Conservation (phyloP, 37 sponge, comb jelly and placozoan genomes). For the Mnemiopsis leidyi region DNA sequence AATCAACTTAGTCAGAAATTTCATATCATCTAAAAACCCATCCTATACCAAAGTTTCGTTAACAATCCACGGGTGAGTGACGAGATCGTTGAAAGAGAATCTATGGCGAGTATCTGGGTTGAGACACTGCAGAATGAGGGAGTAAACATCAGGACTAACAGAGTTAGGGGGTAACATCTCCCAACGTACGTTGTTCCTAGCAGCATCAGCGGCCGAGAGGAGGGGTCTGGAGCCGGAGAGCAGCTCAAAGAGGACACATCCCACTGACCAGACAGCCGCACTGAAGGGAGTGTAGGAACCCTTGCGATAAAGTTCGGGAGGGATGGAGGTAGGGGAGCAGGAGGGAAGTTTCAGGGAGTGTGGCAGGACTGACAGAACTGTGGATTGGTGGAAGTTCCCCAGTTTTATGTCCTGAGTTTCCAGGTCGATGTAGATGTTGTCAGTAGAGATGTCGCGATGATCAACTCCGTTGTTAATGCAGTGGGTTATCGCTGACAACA, state of each 20-base stretch:
- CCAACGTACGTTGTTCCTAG: conserved; percentile 6
- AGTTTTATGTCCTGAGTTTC: not conserved
- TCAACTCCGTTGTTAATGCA: conserved; percentile 9
- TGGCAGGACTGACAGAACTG: not conserved
- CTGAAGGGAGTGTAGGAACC: not conserved
- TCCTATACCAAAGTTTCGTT: not conserved
- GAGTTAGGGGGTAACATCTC: not conserved
- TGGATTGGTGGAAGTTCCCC: conserved; percentile 29
- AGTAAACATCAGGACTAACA: not conserved
- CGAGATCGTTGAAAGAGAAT: not conserved
- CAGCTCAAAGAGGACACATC: conserved; percentile 4
- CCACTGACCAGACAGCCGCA: conserved; percentile 22
- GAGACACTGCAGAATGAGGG: conserved; percentile 2
- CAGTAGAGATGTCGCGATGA: conserved; percentile 10
- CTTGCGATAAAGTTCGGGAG: conserved; percentile 20
- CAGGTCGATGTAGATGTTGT: not conserved
- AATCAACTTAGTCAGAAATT: not conserved
- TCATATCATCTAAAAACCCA: not conserved
- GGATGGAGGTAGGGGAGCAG: conserved; percentile 10
- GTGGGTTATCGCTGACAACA: not conserved
- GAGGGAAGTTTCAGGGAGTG: conserved; percentile 6
- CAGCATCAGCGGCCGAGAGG: not conserved
- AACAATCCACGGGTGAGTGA: not conserved
- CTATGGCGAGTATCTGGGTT: not conserved
- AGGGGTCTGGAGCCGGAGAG: not conserved